phyloP scores from a whole-genome alignment of 2,888 invertebrate genomes.

The Lutraria lutraria region DNA sequence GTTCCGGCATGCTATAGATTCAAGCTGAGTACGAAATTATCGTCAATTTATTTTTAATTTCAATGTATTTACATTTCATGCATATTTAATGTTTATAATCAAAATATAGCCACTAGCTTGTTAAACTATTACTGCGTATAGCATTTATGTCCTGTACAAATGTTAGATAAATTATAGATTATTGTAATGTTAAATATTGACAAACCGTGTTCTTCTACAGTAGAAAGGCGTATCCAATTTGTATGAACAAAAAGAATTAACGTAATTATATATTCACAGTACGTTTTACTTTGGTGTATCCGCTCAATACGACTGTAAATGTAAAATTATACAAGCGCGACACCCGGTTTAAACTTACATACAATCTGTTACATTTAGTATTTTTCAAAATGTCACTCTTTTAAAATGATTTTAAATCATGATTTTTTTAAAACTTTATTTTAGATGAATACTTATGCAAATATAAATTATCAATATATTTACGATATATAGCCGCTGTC shows the following conservation, averaged over 20 bases:
- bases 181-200: not conserved
- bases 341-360: no score
- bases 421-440: not conserved
- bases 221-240: not conserved
- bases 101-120: not conserved
- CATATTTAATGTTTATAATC: not conserved
- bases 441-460: not conserved
- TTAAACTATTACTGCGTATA: not conserved
- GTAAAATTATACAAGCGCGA: no score
- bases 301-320: not conserved
- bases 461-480: not conserved
- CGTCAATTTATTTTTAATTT: not conserved
- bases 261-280: not conserved
- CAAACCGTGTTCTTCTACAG: not conserved
- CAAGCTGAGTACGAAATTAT: not conserved
- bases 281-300: not conserved
- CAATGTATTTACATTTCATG: constrained; percentile 2
- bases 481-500: not conserved
- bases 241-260: not conserved
- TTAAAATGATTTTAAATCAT: no score
- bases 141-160: not conserved
- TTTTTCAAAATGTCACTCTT: no score
- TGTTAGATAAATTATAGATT: not conserved
- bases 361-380: no score
- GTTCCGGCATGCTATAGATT: not conserved